phyloP scores from a whole-genome alignment of 2,888 invertebrate genomes.

The Coenonympha glycerion region DNA sequence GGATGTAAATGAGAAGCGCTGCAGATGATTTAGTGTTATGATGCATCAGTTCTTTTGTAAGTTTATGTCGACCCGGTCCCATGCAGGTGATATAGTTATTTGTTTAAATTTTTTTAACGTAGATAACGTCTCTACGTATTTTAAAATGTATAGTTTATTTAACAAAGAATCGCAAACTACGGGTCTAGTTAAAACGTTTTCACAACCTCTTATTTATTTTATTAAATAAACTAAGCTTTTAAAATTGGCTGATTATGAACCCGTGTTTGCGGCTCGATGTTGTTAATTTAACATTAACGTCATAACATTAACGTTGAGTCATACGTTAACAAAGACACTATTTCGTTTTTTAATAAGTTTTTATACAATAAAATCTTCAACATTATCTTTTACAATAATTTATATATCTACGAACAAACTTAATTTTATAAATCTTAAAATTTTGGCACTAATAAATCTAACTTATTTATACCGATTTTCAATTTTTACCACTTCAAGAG shows the following conservation, averaged over 20 bases:
- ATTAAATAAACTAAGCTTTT: slow-evolving; percentile 60
- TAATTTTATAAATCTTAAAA: slow-evolving; percentile 62
- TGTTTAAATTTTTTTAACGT: slow-evolving; percentile 44
- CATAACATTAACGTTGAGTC: slow-evolving; percentile 56
- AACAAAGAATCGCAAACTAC: slow-evolving; percentile 54
- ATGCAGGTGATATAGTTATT: slow-evolving; percentile 53
- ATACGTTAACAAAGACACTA: slow-evolving; percentile 67
- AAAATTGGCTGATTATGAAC: slow-evolving; percentile 66
- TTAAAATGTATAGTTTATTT: slow-evolving; percentile 58
- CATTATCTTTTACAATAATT: slow-evolving; percentile 54
- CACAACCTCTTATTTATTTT: slow-evolving; percentile 63
- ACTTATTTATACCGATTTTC: slow-evolving; percentile 49
- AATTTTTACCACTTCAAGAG: slow-evolving; percentile 42
- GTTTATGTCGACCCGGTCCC: slow-evolving; percentile 58
- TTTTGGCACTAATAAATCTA: slow-evolving; percentile 75
- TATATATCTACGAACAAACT: slow-evolving; percentile 66
- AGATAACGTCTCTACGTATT: slow-evolving; percentile 51
- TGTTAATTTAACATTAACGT: slow-evolving; percentile 44
- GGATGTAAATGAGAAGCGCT: slow-evolving; percentile 30
- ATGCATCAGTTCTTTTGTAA: slow-evolving; percentile 48
- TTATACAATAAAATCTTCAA: slow-evolving; percentile 64
- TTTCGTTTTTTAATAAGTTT: slow-evolving; percentile 64
- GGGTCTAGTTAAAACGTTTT: slow-evolving; percentile 55
- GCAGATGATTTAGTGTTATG: slow-evolving; percentile 33
- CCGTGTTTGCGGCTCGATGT: slow-evolving; percentile 50